Evolutionary conservation across 2,113 vertebrate genomes (phyloP).

Genomic region (Cricetomys ansorgei): DNA sequence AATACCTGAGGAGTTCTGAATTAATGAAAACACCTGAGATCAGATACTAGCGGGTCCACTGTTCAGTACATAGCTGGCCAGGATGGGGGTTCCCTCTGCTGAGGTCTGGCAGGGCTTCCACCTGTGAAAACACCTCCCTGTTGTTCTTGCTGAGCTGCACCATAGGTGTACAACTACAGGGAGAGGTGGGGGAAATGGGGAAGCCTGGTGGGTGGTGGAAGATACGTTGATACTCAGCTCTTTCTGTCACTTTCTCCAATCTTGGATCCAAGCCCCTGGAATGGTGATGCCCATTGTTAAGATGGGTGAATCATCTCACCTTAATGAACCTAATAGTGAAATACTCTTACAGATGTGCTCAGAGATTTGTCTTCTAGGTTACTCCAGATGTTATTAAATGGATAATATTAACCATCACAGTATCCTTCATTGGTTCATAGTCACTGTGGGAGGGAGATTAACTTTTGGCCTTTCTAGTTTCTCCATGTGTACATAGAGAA

Average conservation of each 20-base stretch:
- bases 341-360: background rate
- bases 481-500: background rate
- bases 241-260: background rate
- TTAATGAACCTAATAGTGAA: background rate
- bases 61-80: too few species aligned
- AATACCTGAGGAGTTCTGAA: too few species aligned
- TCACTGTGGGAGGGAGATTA: background rate
- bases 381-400: background rate
- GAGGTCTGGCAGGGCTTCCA: too few species aligned
- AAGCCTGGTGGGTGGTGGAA: background rate
- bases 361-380: background rate
- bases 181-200: background rate
- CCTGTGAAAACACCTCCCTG: too few species aligned
- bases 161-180: too few species aligned
- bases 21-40: too few species aligned
- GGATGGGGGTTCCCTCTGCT: too few species aligned
- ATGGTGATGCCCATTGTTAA: background rate
- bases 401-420: background rate
- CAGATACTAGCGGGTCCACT: too few species aligned
- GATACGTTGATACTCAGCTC: background rate
- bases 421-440: background rate
- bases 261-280: background rate
- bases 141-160: too few species aligned
- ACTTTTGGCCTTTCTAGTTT: background rate
- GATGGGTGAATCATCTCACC: background rate